phyloP scores from a whole-genome alignment of 1,140 invertebrate species.

The Drosophila sp. region DNA sequence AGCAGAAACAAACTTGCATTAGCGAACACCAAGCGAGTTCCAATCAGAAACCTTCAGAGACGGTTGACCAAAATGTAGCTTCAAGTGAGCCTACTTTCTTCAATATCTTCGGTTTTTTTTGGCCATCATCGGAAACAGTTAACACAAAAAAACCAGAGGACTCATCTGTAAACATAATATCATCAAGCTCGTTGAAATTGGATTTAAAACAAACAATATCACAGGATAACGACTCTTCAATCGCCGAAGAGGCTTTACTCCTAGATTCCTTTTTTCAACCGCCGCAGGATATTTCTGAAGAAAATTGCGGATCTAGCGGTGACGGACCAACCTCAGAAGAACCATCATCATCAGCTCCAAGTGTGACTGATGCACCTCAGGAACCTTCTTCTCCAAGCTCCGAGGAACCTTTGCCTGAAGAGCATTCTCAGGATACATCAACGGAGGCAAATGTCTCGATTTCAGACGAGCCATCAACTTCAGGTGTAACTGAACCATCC shows the following conservation, averaged over 20 bases:
- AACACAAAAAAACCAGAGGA: neutral
- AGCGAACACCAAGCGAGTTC: neutral
- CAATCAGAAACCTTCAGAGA: no score
- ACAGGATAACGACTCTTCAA: no score
- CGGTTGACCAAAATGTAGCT: slow-evolving; percentile 9
- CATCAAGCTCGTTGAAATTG: no score
- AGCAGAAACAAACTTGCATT: slow-evolving; percentile 34
- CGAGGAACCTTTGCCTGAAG: neutral
- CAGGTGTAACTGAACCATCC: neutral
- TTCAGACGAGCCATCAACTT: neutral
- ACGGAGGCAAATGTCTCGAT: neutral
- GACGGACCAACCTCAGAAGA: neutral
- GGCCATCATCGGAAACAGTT: slow-evolving; percentile 16
- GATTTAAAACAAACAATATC: no score
- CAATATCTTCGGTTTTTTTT: slow-evolving; percentile 54
- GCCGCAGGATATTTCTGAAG: neutral
- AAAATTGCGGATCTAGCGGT: neutral
- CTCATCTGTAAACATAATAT: neutral
- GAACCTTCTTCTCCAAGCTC: slow-evolving; percentile 18
- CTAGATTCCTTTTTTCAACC: no score
- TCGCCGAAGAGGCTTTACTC: no score
- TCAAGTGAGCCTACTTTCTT: slow-evolving; percentile 57
- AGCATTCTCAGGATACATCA: neutral
- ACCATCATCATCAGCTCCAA: neutral
- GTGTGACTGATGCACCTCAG: neutral